Percentiles rank a stretch among this genome's conserved stretches.
phyloP scores from a whole-genome alignment of 2,113 vertebrate species.

The Semicossyphus pulcher region DNA sequence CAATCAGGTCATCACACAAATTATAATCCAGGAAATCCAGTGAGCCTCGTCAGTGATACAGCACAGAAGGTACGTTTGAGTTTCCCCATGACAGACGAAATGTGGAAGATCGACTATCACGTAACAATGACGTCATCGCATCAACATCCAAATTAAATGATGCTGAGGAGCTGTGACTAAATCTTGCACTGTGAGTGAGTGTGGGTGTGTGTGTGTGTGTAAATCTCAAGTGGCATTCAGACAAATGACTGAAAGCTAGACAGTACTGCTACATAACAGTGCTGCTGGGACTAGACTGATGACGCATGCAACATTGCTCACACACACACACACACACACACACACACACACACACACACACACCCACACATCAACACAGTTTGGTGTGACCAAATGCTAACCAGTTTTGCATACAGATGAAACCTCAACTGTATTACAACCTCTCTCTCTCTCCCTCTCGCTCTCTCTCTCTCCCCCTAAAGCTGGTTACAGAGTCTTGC shows the following conservation, averaged over 20 bases:
- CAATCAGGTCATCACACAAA: not conserved
- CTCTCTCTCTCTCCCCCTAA: not conserved
- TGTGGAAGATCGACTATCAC: not conserved
- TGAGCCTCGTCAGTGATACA: too few relatives aligned
- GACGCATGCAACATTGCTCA: not conserved
- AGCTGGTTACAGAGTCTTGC: not conserved
- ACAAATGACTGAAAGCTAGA: constrained; percentile 14
- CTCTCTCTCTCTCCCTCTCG: not conserved
- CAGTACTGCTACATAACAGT: not conserved
- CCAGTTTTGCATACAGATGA: not conserved
- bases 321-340: constrained; percentile 12
- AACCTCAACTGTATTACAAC: not conserved
- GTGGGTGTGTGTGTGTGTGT: not conserved
- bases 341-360: constrained; percentile 11
- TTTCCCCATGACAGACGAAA: not conserved
- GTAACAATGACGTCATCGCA: not conserved
- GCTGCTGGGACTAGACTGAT: not conserved
- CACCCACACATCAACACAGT: not conserved
- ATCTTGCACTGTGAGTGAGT: not conserved
- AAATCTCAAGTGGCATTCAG: not conserved
- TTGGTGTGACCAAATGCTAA: not conserved
- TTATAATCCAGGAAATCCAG: too few relatives aligned
- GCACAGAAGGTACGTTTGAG: not conserved
- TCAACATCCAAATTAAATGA: not conserved
- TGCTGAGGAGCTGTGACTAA: not conserved